These are phyloP conservation scores for Lasioglossum figueresi DNA, from an alignment of 2,888 invertebrate genomes.

Conservation along the genomic window DNA sequence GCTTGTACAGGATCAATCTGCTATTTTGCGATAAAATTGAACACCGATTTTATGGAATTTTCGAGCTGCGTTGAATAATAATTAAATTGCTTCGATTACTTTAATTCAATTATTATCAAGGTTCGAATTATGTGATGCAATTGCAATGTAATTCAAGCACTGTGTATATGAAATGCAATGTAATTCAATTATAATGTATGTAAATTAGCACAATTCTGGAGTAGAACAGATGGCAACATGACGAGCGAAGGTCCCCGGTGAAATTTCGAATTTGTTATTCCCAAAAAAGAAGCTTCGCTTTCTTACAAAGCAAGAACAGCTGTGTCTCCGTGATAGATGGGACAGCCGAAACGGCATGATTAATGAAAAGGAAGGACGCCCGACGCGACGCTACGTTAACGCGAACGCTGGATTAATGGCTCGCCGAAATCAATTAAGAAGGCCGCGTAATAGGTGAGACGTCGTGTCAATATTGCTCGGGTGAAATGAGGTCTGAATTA, in stretches of 20 bases:
- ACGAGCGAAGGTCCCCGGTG: too few species aligned
- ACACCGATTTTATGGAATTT: too few species aligned
- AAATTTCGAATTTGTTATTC: background rate
- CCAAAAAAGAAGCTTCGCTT: background rate
- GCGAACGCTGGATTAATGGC: constrained; percentile 46
- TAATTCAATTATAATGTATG: too few species aligned
- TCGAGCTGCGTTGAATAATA: too few species aligned
- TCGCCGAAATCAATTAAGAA: constrained; percentile 56
- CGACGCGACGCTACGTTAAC: background rate
- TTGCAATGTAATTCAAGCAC: too few species aligned
- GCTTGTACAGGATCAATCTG: too few species aligned
- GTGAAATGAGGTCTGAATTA: constrained; percentile 47
- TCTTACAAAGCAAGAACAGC: constrained; percentile 9
- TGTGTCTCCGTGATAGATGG: constrained; percentile 29
- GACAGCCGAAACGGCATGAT: constrained; percentile 34
- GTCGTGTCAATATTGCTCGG: constrained; percentile 42
- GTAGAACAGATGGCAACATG: background rate
- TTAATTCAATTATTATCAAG: too few species aligned
- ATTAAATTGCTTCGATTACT: too few species aligned
- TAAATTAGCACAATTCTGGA: too few species aligned
- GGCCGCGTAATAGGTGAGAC: constrained; percentile 23
- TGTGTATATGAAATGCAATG: too few species aligned
- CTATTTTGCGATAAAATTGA: too few species aligned
- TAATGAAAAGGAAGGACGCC: constrained; percentile 33
- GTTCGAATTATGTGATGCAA: too few species aligned